Base-by-base conservation (phyloP, 2,113 vertebrate species). In the Tupaia chinensis region DNA sequence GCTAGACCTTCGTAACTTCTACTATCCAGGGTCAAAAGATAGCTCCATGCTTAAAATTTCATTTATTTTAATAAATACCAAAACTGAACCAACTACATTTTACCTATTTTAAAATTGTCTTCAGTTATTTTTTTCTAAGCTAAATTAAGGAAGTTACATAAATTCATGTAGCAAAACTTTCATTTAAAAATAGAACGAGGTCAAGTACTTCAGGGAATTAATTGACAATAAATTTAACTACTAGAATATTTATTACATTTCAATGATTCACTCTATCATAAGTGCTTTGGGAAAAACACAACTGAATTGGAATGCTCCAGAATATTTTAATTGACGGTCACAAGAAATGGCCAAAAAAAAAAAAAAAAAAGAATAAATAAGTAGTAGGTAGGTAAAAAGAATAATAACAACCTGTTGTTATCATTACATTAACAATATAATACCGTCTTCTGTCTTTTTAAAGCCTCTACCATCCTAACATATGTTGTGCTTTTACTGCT, bases 31-130 rank as follows among this genome's bases (percentile, higher is more conserved):
- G 9, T 1, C 58, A 54, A 10, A 5, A 78, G 17, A 74, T 7
- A 63, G 83, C 76, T 79, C 58, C 23, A 87, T 63, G 29, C 3
- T 65, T 94, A 0, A 58, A 87, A 91, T 85, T 81, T 95, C 9
- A 89, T 9, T 68, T 93, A n/a, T 74, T 66, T 86, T 27, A 93
- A 60, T 88, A 95, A 88, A 93, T 61, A 83, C 0, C 17, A 84
- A 11, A 16, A 56, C 32, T 77, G 1, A 0, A 69, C 22, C 80
- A 89, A 76, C 44, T 32, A 90, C 11, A 86, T 86, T 77, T 79
- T 73, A 74, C 9, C 44, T 13, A 85, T n/a, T 95, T 53, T 87
- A 66, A 80, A 89, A 54, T n/a, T 82, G 25, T 63, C 19, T n/a
- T 93, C 11, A 56, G 6, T 27, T 66, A 60, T 60, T 68, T 87